These are phyloP conservation scores for Chitala chitala DNA, from an alignment of 2,113 vertebrate genomes.

Conservation along the genomic window DNA sequence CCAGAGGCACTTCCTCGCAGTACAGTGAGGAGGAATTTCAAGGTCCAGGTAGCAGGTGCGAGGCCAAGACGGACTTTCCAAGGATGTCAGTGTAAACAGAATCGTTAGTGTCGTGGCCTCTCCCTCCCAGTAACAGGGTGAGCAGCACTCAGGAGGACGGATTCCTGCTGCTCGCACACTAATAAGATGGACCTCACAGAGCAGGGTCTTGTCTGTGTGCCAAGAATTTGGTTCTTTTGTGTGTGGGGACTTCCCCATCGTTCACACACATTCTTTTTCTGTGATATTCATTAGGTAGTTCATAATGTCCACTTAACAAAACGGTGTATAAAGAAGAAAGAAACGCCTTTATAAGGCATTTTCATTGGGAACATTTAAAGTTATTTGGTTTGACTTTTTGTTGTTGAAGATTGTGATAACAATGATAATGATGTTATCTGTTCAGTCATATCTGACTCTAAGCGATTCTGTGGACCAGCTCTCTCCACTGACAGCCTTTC, in stretches of 20 bases:
- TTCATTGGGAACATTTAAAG: too few species aligned
- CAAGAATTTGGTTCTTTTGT: neutral
- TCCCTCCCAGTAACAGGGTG: constrained; percentile 64
- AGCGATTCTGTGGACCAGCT: too few species aligned
- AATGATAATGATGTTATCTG: too few species aligned
- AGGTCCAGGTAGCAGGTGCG: constrained; percentile 59
- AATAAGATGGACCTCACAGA: constrained; percentile 50
- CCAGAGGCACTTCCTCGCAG: constrained; percentile 54
- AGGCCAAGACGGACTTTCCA: constrained; percentile 61
- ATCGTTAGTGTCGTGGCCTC: constrained; percentile 53
- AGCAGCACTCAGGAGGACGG: constrained; percentile 67
- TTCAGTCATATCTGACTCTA: too few species aligned
- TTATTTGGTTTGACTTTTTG: too few species aligned
- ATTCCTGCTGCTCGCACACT: constrained; percentile 53
- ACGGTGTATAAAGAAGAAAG: too few species aligned
- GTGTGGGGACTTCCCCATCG: neutral
- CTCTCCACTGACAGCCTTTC: too few species aligned
- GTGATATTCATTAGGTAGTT: too few species aligned
- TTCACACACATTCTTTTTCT: neutral
- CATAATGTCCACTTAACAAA: too few species aligned
- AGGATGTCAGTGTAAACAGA: constrained; percentile 66
- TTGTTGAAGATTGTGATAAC: too few species aligned
- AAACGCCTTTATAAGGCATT: too few species aligned
- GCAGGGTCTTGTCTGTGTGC: constrained; percentile 42
- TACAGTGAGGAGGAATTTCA: constrained; percentile 45